Conservation (phyloP, 2,113 vertebrate species). For the Sula dactylatra region DNA sequence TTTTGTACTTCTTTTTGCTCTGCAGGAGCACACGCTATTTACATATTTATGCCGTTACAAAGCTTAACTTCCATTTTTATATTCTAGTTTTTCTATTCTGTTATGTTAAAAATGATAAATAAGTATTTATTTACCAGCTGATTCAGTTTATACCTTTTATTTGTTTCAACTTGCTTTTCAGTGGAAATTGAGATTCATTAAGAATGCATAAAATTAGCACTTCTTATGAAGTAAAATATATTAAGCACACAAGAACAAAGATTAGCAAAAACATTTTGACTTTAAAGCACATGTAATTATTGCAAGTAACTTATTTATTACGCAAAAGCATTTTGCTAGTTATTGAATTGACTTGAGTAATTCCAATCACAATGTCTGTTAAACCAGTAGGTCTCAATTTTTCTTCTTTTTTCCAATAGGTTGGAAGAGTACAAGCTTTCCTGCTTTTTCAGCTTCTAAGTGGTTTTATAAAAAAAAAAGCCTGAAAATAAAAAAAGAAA, state of each 20-base stretch:
- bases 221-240: not conserved
- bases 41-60: not conserved
- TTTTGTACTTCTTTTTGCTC: not conserved
- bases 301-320: not conserved
- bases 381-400: not conserved
- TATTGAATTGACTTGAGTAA: not conserved
- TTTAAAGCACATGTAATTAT: not conserved
- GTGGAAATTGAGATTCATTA: not conserved
- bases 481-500: not conserved
- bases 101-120: not conserved
- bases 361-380: not conserved
- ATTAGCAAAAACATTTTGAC: not conserved
- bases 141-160: not conserved
- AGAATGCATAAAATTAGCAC: not conserved
- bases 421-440: not conserved
- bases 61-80: not conserved
- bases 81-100: not conserved
- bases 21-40: not conserved
- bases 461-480: not conserved
- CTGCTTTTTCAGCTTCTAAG: not conserved
- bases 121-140: not conserved
- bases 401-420: not conserved
- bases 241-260: not conserved
- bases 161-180: not conserved
- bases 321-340: not conserved